Base-by-base conservation (phyloP, 2,888 invertebrate species). In the Eupithecia insigniata region DNA sequence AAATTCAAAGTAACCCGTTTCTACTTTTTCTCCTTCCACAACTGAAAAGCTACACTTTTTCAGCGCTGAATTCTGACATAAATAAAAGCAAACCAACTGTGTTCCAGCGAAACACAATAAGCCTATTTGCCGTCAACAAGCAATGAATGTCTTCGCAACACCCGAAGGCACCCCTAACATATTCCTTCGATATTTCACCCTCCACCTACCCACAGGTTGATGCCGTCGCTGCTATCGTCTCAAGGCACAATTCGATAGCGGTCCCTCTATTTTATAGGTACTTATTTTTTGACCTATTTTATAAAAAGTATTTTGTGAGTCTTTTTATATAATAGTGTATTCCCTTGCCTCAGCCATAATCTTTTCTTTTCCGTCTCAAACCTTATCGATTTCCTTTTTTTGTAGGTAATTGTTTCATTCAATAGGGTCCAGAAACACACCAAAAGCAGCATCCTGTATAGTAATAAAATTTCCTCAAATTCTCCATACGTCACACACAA, bases 131-230 rank as follows among this genome's bases (percentile, higher is more conserved):
- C 34, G 32, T n/a, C 32, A 71, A 71, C 64, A 68, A 66, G 64
- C 64, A 55, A 67, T 67, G 64, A 64, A 67, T 22, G 58, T 71
- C 55, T 65, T 39, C 26, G 43, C 51, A 67, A 70, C 30, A 61
- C 36, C 62, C 66, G 30, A 22, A 43, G 32, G 43, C 69, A 61
- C 39, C 39, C 68, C 16, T 67, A 65, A 74, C 69, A 66, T 66
- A 58, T 74, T 75, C 76, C 67, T 26, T 71, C 73, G 68, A 71
- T 73, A 76, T 76, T 73, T 73, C 66, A 69, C 69, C 66, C 73
- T 64, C 69, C 14, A 26, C 0, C 60, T 30, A 16, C 18, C 30
- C 71, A 74, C 66, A 61, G 30, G 55, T 16, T 58, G 43, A 34
- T 12, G 30, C n/a, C 18, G 12, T n/a, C n/a, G 10, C 16, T 18